Base-by-base conservation (phyloP, 2,888 invertebrate genomes). In the Maniola hyperantus region DNA sequence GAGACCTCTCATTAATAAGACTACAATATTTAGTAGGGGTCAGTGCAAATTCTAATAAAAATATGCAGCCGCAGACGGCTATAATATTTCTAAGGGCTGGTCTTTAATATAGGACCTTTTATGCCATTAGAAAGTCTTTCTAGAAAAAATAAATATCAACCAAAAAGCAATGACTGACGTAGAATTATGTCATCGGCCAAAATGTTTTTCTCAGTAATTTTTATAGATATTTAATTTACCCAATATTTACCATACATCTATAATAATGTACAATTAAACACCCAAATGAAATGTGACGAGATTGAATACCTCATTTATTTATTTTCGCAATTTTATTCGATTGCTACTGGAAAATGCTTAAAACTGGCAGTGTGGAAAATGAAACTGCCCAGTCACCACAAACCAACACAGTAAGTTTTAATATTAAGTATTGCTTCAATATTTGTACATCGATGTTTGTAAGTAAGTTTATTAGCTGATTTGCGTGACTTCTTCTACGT, bases 331-430 rank as follows among this genome's bases (percentile, higher is more conserved):
- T 65, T 74, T 67, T 64, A 72, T 62, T 66, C 60, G 54, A 48
- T 77, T 73, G 83, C 83, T 82, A 82, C 79, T 81, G 77, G 79
- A 82, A 72, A 73, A 91, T 91, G 91, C 84, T 88, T 76, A 89
- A 88, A 81, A 81, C 85, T 72, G 81, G 82, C 77, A 87, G 83
- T 78, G 80, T 83, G 68, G 88, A 88, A 67, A 87, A 81, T 75
- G 76, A 82, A 72, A 77, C 83, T 73, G 78, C 82, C 65, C 80
- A 77, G 33, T 64, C 65, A 64, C 67, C 67, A 15, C 67, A 68
- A 67, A 55, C 67, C 34, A 68, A 65, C 42, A 62, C 68, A 64
- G 74, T 74, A 70, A 72, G 65, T 48, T 64, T 70, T 64, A 50
- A 51, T 66, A 61, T 64, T 26, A 26, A n/a, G n/a, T 61, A 62